Conservation (phyloP, 2,888 invertebrate genomes). For the Busseola fusca region DNA sequence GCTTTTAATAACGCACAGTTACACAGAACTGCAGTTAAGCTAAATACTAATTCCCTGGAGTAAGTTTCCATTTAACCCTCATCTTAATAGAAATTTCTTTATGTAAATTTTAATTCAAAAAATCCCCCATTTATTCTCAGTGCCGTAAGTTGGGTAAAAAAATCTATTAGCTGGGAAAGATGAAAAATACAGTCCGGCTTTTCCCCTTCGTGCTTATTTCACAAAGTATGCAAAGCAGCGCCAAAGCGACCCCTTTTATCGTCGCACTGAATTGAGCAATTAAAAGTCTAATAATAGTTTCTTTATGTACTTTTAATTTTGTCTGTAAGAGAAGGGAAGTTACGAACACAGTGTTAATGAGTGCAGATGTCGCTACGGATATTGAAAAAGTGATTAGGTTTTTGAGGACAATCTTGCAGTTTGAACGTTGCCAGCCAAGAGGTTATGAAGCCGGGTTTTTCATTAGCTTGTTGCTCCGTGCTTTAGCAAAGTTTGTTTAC, state of each 20-base stretch:
- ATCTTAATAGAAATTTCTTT: constrained; percentile 78
- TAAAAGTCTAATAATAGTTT: constrained; percentile 61
- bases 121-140: constrained; percentile 68
- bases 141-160: constrained; percentile 70
- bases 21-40: constrained; percentile 62
- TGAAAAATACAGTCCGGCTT: constrained; percentile 65
- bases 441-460: constrained; percentile 13
- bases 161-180: constrained; percentile 75
- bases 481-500: constrained; percentile 26
- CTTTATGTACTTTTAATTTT: constrained; percentile 58
- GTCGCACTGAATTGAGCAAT: constrained; percentile 58
- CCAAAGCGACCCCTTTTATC: constrained; percentile 56
- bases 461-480: constrained; percentile 41
- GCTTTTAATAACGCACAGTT: constrained; percentile 51
- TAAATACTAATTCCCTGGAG: constrained; percentile 68
- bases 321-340: constrained; percentile 33
- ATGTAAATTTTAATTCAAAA: constrained; percentile 79
- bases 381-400: constrained; percentile 45
- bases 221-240: constrained; percentile 64
- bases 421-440: neutral
- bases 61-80: constrained; percentile 72
- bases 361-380: constrained; percentile 30
- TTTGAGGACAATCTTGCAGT: constrained; percentile 21
- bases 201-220: constrained; percentile 63
- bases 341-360: constrained; percentile 38